Base-by-base conservation (phyloP, 2,888 invertebrate genomes). In the Caenorhabditis afra region DNA sequence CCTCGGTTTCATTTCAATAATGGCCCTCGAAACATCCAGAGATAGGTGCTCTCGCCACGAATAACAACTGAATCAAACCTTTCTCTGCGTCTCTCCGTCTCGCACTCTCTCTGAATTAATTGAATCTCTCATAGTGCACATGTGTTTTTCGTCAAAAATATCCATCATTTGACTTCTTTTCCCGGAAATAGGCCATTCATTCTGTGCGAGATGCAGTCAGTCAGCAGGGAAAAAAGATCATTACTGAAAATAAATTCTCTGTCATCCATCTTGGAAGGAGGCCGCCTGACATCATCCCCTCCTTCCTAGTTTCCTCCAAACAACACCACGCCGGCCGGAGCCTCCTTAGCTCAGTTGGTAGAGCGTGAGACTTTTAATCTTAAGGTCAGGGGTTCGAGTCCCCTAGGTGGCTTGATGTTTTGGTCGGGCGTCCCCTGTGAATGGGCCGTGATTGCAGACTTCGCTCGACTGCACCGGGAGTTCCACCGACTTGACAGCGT, bases 341-440 rank as follows among this genome's bases (percentile, higher is more conserved):
- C 82, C 82, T 79, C 83, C 76, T 82, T 85, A 85, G 85, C 85
- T 85, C 85, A 84, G 84, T 84, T 84, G 84, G 85, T 85, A 85
- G 85, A 85, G 84, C 85, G 85, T 85, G 78, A 83, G 84, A 83
- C 84, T 84, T 83, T 84, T 83, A 84, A 55, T 81, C 70, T 81
- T 55, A 80, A 82, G 67, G 81, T 67, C 78, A 78, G 58, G 78
- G 81, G 78, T 73, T 81, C 78, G 81, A 78, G 73, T 64, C 81
- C 78, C 81, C 64, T 66, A 78, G 67, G 81, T 64, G 73, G 77
- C 77, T 75, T 20, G 20, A 16, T 41, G 29, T 75, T 75, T 75
- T n/a, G n/a, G n/a, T n/a, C n/a, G n/a, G n/a, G n/a, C n/a, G n/a
- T n/a, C n/a, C 7, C 10, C 18, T 47, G 47, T 18, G 5, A 47